Conservation (phyloP, 2,797 vertebrate species). For the Neosalanx taihuensis region DNA sequence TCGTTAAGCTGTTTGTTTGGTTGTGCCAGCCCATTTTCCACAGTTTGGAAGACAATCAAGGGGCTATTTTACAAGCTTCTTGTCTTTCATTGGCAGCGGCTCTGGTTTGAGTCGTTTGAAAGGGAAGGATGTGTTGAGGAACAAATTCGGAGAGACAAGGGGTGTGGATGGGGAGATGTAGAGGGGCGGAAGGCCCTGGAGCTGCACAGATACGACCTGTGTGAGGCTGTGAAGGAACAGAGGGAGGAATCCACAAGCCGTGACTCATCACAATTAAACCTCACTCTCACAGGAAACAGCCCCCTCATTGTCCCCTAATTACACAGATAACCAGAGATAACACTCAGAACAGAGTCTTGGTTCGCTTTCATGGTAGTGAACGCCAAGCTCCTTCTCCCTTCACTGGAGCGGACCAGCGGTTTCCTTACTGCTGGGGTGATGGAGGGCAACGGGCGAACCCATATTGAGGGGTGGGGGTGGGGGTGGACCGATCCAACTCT, state of each 20-base stretch:
- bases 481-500: not conserved
- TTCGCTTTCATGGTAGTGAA: not conserved
- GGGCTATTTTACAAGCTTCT: conserved; percentile 46
- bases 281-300: conserved; percentile 53
- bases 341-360: conserved; percentile 24
- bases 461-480: not conserved
- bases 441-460: too few relatives aligned
- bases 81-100: conserved; percentile 46
- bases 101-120: conserved; percentile 34
- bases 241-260: not conserved
- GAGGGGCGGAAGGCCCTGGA: conserved; percentile 26
- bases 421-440: not conserved
- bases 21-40: conserved; percentile 50
- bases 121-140: conserved; percentile 32
- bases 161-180: not conserved
- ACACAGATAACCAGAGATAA: conserved; percentile 55
- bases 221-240: not conserved
- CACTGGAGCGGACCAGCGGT: not conserved
- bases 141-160: conserved; percentile 38
- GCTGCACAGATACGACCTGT: conserved; percentile 27
- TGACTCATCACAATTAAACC: conserved; percentile 34
- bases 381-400: not conserved
- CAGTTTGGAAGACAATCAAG: conserved; percentile 27
- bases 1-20: conserved; percentile 60
- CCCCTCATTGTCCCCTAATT: conserved; percentile 48